Base-by-base conservation (phyloP, 2,888 invertebrate genomes). In the Drosophila anomalata region DNA sequence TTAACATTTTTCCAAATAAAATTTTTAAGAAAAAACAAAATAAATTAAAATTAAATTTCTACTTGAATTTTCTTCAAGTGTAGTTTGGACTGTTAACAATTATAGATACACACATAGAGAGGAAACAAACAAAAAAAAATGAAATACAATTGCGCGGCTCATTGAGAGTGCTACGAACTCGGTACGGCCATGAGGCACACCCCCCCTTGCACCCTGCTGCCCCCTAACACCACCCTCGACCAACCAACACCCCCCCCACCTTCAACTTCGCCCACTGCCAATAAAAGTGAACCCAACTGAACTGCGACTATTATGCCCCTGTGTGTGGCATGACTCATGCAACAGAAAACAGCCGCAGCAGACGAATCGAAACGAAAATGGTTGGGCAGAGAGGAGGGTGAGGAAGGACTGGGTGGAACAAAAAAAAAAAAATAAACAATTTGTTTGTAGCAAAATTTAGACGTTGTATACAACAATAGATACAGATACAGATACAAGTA, bases 381-480 rank as follows among this genome's bases (percentile, higher is more conserved):
- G 67, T 24, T n/a, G 48, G 42, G 24, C 41, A 62, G 44, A 44
- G 46, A 29, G n/a, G 14, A 36, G 4, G 22, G 11, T 11, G 42
- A 14, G n/a, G 2, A 12, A 68, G 65, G 17, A 17, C 17, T 17
- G 17, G 22, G 22, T 24, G 22, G 22, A 24, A 24, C 3, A 24
- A 24, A 24, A 78, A 68, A 22, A 55, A 55, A 47, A 54, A 73
- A 69, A 75, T 75, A 75, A 75, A 75, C 78, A 77, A 86, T 78
- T 84, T 84, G 83, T 86, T 84, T 84, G 79, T 84, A 87, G 88
- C 79, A 70, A 82, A 87, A 84, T 85, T 78, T 87, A 82, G 87
- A 81, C 79, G 62, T 63, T 82, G 75, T 85, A 73, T 76, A 86
- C 84, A 71, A 69, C 51, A 65, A 52, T 48, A 59, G 60, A 68